Evolutionary conservation across 2,113 vertebrate species (phyloP).

Genomic region (Gnathonemus longibarbis): DNA sequence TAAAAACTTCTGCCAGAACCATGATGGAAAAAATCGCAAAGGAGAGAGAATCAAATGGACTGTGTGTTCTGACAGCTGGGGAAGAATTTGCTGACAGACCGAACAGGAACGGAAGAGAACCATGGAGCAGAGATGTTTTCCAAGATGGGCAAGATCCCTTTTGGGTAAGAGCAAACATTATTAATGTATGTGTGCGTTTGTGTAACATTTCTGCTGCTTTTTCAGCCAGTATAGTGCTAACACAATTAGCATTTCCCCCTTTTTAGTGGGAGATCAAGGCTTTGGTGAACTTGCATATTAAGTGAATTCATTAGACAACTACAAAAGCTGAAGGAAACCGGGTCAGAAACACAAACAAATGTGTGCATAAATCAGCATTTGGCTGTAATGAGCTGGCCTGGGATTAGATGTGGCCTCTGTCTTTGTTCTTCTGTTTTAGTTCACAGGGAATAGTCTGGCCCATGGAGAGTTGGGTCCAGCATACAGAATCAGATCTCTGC

Average conservation of each 20-base stretch:
- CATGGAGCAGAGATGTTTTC: conserved; percentile 6
- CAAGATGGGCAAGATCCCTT: conserved; percentile 17
- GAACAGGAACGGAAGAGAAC: conserved; percentile 6
- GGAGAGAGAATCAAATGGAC: background rate
- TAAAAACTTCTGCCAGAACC: background rate
- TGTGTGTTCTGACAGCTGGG: conserved; percentile 15
- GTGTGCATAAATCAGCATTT: conserved; percentile 34
- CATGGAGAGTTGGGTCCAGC: conserved; percentile 2
- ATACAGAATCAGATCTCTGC: conserved; percentile 30
- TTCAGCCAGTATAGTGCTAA: conserved; percentile 22
- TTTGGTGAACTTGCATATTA: conserved; percentile 42
- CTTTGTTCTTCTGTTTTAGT: conserved; percentile 18
- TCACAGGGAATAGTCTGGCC: conserved; percentile 15
- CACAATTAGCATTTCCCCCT: conserved; percentile 30
- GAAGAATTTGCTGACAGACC: conserved; percentile 13
- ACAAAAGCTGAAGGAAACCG: conserved; percentile 53
- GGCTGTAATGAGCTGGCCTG: conserved; percentile 41
- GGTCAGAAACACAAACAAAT: conserved; percentile 44
- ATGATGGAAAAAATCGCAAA: background rate
- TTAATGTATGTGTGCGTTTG: background rate
- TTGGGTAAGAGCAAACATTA: conserved; percentile 27
- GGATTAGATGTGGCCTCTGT: conserved; percentile 35
- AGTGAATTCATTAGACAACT: conserved; percentile 60
- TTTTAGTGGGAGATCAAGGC: conserved; percentile 55
- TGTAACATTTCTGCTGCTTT: background rate